Conservation (phyloP, 2,888 invertebrate species). For the Papilio gigon region DNA sequence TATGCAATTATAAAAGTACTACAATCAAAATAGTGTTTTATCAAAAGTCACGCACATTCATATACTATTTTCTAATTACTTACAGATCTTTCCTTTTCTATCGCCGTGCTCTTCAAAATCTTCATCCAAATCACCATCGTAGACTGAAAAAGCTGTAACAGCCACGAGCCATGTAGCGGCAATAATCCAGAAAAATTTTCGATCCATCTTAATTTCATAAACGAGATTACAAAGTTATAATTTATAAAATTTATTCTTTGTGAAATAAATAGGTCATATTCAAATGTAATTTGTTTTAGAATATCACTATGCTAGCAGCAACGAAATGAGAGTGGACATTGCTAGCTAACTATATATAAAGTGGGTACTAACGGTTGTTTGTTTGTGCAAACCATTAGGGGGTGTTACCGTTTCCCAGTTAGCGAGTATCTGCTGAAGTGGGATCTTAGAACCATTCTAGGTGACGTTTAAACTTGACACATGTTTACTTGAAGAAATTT, state of each 20-base stretch:
- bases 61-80: slow-evolving; percentile 48
- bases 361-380: slow-evolving; percentile 72
- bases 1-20: background rate
- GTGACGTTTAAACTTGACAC: slow-evolving; percentile 42
- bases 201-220: slow-evolving; percentile 53
- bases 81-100: slow-evolving; percentile 69
- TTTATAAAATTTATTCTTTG: slow-evolving; percentile 24
- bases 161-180: slow-evolving; percentile 53
- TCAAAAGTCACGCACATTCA: background rate
- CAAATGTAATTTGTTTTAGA: slow-evolving; percentile 36
- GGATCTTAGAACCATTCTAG: slow-evolving; percentile 50
- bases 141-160: slow-evolving; percentile 58
- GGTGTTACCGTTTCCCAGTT: slow-evolving; percentile 72
- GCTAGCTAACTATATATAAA: slow-evolving; percentile 66
- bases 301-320: slow-evolving; percentile 42
- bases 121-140: slow-evolving; percentile 49
- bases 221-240: background rate
- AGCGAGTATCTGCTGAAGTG: slow-evolving; percentile 55
- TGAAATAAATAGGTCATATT: slow-evolving; percentile 38
- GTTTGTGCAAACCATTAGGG: slow-evolving; percentile 70
- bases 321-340: slow-evolving; percentile 62
- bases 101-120: slow-evolving; percentile 50
- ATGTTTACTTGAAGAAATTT: slow-evolving; percentile 14
- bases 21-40: background rate
- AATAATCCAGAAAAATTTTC: slow-evolving; percentile 55